Evolutionary conservation across 2,797 vertebrate species (phyloP).

Genomic region (Alfaro cultratus): DNA sequence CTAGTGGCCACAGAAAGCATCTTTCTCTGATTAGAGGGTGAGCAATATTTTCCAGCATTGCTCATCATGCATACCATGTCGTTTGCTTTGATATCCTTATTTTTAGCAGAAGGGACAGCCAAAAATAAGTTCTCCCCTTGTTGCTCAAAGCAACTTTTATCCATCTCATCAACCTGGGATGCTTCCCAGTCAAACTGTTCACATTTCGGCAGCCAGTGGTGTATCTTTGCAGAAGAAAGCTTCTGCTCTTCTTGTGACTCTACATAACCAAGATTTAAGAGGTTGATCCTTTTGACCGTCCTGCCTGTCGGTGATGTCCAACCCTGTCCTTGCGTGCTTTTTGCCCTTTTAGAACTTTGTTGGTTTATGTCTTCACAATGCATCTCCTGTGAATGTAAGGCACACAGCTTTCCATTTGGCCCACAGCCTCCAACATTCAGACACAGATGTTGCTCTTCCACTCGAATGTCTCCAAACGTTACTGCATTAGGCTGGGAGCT

Average conservation of each 20-base stretch:
- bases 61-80: conserved; percentile 39
- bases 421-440: conserved; percentile 73
- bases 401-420: conserved; percentile 72
- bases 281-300: conserved; percentile 74
- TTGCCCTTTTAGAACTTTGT: conserved; percentile 35
- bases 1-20: conserved; percentile 33
- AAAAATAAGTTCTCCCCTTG: conserved; percentile 68
- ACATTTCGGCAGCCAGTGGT: conserved; percentile 58
- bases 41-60: conserved; percentile 37
- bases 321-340: conserved; percentile 37
- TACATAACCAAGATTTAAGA: conserved; percentile 66
- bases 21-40: conserved; percentile 55
- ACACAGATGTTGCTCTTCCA: conserved; percentile 74
- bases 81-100: conserved; percentile 61
- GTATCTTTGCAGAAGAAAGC: conserved; percentile 34
- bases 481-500: conserved; percentile 79
- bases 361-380: conserved; percentile 42
- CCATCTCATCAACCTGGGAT: conserved; percentile 70
- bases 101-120: conserved; percentile 70
- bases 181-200: conserved; percentile 70
- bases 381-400: conserved; percentile 72
- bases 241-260: conserved; percentile 64
- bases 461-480: conserved; percentile 76
- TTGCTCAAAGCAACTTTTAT: conserved; percentile 55
- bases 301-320: conserved; percentile 57